Evolutionary conservation across 1,140 invertebrate genomes (phyloP), one percentile per base, ranked within the genome.

Genomic region (Arctopsyche grandis): DNA sequence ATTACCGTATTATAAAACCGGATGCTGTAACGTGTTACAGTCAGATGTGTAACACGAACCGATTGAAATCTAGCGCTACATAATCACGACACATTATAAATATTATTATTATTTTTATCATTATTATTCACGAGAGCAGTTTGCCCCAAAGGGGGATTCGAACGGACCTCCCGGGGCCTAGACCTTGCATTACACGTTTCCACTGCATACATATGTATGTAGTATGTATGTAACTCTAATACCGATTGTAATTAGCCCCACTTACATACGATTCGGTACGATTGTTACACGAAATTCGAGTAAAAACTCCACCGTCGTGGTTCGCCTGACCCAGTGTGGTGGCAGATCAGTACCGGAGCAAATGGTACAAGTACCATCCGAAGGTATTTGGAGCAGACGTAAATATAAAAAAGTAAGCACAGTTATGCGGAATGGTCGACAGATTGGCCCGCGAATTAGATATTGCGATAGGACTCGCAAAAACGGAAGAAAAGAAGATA

Each of bases 311-410:
- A 12, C 21, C 24, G 58, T 22, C 24, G 5, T 1, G 3, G 63
- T 22, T 24, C 21, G 16, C 10, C 9, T 76, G 74, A 76, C 74
- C 74, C 46, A 76, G 74, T 75, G 73, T 56, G 7, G 74, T 29
- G 48, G 44, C 56, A 48, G 43, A 76, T 22, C 74, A 63, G 74
- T 76, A 76, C 74, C 74, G 74, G 19, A 76, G 74, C 74, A 43
- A 76, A 76, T 63, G 74, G 74, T 43, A 5, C 24, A 63, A 76
- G 78, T 22, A 66, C 74, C 29, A 69, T 75, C 16, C 26, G 69
- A 58, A 44, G 71, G 78, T 79, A 79, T 79, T 79, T 79, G 73
- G 78, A 79, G 78, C 78, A 79, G 78, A 48, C 26, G 21, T 29
- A 26, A 48, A 46, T 19, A 46, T 66, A 79, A 79, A 66, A 74